A percentile compares a stretch with the other conserved stretches of the same genome.
Evolutionary conservation across 2,113 vertebrate species (phyloP).

Genomic region (Spea multiplicata): DNA sequence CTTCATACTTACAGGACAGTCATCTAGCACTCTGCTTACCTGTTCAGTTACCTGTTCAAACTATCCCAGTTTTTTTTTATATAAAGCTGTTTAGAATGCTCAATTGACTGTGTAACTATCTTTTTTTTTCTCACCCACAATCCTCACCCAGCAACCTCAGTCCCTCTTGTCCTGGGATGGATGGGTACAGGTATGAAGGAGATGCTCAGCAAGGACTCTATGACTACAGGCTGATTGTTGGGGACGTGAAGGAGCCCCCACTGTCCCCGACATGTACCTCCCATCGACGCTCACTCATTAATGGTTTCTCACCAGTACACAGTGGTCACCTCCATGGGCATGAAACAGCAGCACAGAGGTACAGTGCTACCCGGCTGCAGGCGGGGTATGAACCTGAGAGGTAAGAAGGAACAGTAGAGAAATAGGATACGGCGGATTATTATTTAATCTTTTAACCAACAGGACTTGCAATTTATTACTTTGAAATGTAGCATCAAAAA

Average conservation of each 20-base stretch:
- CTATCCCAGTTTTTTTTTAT: not conserved
- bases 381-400: constrained; percentile 86
- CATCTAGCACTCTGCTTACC: constrained; percentile 2
- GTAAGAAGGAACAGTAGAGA: constrained; percentile 62
- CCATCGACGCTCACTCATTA: constrained; percentile 57
- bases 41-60: not conserved
- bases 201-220: constrained; percentile 66
- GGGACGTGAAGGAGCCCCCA: constrained; percentile 66
- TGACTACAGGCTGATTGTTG: constrained; percentile 76
- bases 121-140: not conserved
- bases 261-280: constrained; percentile 53
- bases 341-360: constrained; percentile 86
- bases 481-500: no score
- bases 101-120: not conserved
- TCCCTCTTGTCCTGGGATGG: constrained; percentile 31
- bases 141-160: not conserved
- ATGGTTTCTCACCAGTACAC: constrained; percentile 58
- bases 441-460: no score
- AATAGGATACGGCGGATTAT: not conserved
- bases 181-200: constrained; percentile 62
- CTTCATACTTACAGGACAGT: constrained; percentile 5
- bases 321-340: constrained; percentile 70
- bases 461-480: no score
- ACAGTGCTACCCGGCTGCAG: constrained; percentile 82
- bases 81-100: constrained; percentile 12